Evolutionary conservation across 35 echinoderm and acorn worm species (phyloP).

Genomic region (Hemicentrotus pulcherrimus): DNA sequence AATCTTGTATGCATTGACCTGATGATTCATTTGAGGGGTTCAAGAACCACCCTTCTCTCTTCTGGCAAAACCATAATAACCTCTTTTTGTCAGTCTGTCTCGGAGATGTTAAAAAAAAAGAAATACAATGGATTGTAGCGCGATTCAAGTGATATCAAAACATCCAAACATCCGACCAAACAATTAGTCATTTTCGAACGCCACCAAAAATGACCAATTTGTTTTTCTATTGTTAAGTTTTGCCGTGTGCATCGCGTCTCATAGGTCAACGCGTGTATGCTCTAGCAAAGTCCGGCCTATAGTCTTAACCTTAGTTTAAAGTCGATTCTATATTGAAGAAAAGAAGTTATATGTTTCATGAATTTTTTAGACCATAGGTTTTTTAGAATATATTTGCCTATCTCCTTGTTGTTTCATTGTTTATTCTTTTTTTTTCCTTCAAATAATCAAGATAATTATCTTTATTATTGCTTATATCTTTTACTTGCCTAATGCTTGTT

Average conservation of each 20-base stretch:
- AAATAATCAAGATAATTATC: no score
- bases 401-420: no score
- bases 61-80: not conserved
- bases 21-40: not conserved
- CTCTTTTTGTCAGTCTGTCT: not conserved
- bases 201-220: not conserved
- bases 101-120: not conserved
- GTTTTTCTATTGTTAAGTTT: not conserved
- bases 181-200: not conserved
- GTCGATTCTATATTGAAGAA: no score
- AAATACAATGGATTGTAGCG: not conserved
- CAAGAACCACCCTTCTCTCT: not conserved
- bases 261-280: no score
- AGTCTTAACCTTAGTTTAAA: no score
- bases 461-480: no score
- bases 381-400: no score
- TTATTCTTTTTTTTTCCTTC: no score
- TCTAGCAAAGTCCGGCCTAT: not conserved
- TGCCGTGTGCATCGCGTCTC: not conserved
- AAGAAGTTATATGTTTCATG: no score
- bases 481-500: no score
- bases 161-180: slow-evolving; percentile 2
- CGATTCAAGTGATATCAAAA: not conserved
- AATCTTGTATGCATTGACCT: not conserved
- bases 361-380: no score